These are phyloP conservation scores for Phodopus roborovskii DNA, from an alignment of 2,113 vertebrate species.

Conservation along the genomic window DNA sequence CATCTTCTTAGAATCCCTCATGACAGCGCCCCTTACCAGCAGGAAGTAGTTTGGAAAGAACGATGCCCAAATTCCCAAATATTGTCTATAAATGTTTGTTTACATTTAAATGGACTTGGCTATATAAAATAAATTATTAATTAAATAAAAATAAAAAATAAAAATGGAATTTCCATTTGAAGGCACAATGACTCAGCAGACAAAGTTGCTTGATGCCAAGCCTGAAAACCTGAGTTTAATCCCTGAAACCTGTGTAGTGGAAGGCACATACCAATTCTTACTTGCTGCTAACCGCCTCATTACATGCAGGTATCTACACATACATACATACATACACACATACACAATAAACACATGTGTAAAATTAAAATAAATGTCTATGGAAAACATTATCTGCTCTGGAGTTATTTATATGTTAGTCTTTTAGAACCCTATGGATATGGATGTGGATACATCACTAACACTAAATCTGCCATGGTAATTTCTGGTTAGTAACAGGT, in stretches of 20 bases:
- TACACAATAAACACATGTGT: neutral
- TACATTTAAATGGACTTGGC: no score
- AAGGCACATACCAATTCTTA: no score
- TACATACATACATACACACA: neutral
- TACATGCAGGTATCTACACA: no score
- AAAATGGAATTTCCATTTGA: slow-evolving; percentile 51
- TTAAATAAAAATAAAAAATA: no score
- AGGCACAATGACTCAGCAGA: neutral
- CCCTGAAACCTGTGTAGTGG: neutral
- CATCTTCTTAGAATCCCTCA: no score
- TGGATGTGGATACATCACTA: slow-evolving; percentile 61
- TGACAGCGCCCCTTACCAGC: no score
- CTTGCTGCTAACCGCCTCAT: no score
- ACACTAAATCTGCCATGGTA: slow-evolving; percentile 54
- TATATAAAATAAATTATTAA: no score
- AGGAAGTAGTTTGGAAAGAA: no score
- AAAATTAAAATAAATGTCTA: slow-evolving; percentile 59
- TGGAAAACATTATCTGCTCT: slow-evolving; percentile 69
- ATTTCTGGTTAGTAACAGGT: slow-evolving; percentile 59
- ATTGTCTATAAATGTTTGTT: no score
- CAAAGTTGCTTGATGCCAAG: neutral
- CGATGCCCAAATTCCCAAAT: no score
- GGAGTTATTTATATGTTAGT: slow-evolving; percentile 78
- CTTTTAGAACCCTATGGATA: slow-evolving; percentile 73
- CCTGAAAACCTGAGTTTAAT: neutral